Evolutionary conservation across 2,113 vertebrate genomes (phyloP).

Genomic region (Ornithorhynchus anatinus): DNA sequence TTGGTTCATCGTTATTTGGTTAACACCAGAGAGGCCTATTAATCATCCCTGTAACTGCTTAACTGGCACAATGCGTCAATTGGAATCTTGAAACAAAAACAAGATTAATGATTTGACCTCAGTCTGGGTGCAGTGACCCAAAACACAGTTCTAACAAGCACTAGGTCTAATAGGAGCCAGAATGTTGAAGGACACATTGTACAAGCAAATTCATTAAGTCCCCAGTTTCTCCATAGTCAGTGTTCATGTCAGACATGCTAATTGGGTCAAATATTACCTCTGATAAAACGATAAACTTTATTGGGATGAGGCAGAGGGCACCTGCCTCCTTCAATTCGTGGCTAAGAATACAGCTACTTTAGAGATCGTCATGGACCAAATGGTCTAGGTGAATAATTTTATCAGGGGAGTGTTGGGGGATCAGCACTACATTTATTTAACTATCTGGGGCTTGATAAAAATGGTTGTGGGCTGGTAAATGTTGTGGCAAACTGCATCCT

Average conservation of each 20-base stretch:
- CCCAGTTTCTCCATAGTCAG: slow-evolving; percentile 23
- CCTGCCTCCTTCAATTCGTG: background rate
- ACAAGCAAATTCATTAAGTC: slow-evolving; percentile 43
- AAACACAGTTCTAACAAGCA: background rate
- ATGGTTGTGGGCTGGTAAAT: background rate
- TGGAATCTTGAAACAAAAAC: slow-evolving; percentile 33
- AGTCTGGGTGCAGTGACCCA: slow-evolving; percentile 28
- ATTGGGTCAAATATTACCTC: slow-evolving; percentile 46
- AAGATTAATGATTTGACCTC: slow-evolving; percentile 34
- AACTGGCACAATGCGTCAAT: slow-evolving; percentile 24
- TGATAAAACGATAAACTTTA: slow-evolving; percentile 41
- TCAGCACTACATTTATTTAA: background rate
- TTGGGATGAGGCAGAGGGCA: slow-evolving; percentile 10
- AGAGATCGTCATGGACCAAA: background rate
- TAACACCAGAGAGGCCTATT: slow-evolving; percentile 6
- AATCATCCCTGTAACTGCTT: slow-evolving; percentile 18
- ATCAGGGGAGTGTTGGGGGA: background rate
- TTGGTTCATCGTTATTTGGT: slow-evolving; percentile 14
- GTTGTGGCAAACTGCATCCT: no score
- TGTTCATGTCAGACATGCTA: slow-evolving; percentile 35
- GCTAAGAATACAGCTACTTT: background rate
- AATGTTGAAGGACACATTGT: slow-evolving; percentile 19
- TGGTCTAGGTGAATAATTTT: slow-evolving; percentile 6
- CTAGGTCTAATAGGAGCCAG: slow-evolving; percentile 13
- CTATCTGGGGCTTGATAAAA: background rate